A percentile compares a stretch with the other conserved stretches of the same genome.
These are phyloP conservation scores for Caiman crocodilus DNA, from an alignment of 2,797 vertebrate species.

Conservation along the genomic window DNA sequence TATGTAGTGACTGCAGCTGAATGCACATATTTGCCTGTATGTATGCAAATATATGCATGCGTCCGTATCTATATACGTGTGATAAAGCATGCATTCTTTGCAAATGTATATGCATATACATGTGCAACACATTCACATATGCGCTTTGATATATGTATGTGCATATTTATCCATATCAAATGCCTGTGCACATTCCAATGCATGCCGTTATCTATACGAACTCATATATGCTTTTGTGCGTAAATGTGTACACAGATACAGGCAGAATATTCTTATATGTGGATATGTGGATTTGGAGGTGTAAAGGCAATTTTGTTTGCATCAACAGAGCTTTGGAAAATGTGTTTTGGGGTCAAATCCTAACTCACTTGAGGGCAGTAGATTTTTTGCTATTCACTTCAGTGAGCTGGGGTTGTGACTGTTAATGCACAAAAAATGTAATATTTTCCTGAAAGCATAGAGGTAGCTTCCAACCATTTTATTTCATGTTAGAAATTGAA, in stretches of 20 bases:
- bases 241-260: neutral
- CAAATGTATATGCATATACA: neutral
- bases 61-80: rapidly evolving
- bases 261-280: neutral
- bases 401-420: neutral
- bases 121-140: neutral
- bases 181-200: neutral
- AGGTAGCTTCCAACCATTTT: neutral
- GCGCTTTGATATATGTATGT: no score
- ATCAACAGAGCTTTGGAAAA: neutral
- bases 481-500: slow-evolving; percentile 20
- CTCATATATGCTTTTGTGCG: neutral
- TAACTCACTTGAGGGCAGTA: neutral
- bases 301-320: neutral
- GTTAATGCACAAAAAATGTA: neutral
- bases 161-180: neutral
- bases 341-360: neutral
- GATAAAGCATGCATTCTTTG: neutral
- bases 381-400: neutral
- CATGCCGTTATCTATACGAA: neutral
- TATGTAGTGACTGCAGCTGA: neutral
- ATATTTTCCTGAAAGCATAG: slow-evolving; percentile 3
- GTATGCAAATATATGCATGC: rapidly evolving
- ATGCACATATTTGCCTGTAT: neutral
- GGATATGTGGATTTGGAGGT: neutral